Conservation (phyloP, 2,113 vertebrate genomes). For the Plotosus lineatus region DNA sequence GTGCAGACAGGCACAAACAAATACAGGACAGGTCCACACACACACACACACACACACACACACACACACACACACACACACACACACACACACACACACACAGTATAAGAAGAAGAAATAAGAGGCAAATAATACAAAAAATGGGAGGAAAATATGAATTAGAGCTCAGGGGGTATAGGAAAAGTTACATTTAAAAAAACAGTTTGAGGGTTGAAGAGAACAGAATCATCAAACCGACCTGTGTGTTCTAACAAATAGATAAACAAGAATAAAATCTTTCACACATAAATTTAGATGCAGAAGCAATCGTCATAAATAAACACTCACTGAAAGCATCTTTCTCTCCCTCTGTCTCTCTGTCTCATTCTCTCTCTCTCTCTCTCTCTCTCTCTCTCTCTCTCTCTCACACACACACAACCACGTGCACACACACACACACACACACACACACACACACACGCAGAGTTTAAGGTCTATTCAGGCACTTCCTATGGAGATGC, state of each 20-base stretch:
- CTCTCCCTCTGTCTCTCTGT: background rate
- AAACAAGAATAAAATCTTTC: background rate
- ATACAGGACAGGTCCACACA: constrained; percentile 34
- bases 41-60: constrained; percentile 47
- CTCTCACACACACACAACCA: constrained; percentile 3
- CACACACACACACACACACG: constrained; percentile 13
- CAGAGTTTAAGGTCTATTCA: background rate
- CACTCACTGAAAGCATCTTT: background rate
- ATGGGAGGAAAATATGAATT: background rate
- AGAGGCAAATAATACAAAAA: constrained; percentile 35
- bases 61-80: constrained; percentile 45
- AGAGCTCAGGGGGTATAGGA: background rate
- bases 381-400: background rate
- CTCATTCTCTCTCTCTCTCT: constrained; percentile 5
- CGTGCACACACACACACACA: constrained; percentile 28
- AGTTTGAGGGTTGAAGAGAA: background rate
- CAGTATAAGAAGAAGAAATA: background rate
- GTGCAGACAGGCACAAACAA: constrained; percentile 52
- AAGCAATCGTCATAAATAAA: background rate
- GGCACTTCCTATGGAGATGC: background rate
- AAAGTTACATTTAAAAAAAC: background rate
- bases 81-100: constrained; percentile 48
- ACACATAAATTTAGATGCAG: background rate
- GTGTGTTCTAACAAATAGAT: background rate
- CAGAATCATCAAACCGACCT: background rate